These are phyloP conservation scores for Acrocyrtus sp. DNA, from an alignment of 2,888 invertebrate genomes.

Conservation along the genomic window DNA sequence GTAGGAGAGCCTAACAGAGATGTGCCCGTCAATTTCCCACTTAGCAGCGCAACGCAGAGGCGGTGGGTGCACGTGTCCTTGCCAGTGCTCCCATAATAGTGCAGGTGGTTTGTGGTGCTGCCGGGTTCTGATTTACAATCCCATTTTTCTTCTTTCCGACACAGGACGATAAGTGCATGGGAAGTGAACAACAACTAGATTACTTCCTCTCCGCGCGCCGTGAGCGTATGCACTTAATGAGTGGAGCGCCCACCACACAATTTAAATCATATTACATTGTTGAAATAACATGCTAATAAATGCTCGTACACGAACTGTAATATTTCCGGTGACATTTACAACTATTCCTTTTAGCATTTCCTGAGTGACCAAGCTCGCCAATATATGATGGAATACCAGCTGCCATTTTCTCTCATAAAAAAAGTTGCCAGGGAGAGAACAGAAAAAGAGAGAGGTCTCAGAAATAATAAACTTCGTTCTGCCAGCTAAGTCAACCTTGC, in stretches of 20 bases:
- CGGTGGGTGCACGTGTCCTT: slow-evolving; percentile 44
- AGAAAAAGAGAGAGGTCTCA: slow-evolving; percentile 2
- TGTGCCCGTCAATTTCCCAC: slow-evolving; percentile 42
- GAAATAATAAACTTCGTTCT: too few relatives aligned
- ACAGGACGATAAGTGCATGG: not conserved
- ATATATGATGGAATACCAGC: too few relatives aligned
- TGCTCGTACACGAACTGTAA: too few relatives aligned
- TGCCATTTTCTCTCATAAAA: too few relatives aligned
- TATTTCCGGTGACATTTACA: not conserved
- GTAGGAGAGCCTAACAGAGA: slow-evolving; percentile 39
- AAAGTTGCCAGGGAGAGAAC: too few relatives aligned
- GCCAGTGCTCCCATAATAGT: too few relatives aligned
- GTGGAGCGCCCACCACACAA: slow-evolving; percentile 26
- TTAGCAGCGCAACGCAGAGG: slow-evolving; percentile 27
- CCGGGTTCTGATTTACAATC: not conserved
- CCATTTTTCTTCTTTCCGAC: not conserved
- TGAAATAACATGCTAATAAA: not conserved
- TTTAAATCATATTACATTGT: slow-evolving; percentile 29
- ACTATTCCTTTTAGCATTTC: too few relatives aligned
- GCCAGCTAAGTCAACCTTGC: not conserved
- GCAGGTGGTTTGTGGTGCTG: not conserved
- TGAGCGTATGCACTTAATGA: slow-evolving; percentile 6
- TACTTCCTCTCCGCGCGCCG: not conserved
- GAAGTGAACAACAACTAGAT: too few relatives aligned
- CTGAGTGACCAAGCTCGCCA: too few relatives aligned